These are phyloP conservation scores for Alcis repandata DNA, from an alignment of 2,888 invertebrate genomes.

Conservation along the genomic window DNA sequence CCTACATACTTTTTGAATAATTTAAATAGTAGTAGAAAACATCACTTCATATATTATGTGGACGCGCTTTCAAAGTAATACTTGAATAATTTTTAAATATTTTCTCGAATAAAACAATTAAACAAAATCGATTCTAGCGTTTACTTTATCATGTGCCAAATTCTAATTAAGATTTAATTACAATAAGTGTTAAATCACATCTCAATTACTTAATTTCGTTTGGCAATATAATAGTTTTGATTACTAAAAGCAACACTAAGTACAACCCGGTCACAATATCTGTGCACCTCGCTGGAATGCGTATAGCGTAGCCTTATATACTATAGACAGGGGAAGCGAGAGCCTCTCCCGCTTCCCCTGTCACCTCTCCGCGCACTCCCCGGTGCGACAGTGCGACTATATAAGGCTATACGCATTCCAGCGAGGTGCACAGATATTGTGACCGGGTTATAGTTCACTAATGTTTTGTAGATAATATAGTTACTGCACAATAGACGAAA, in stretches of 20 bases:
- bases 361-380: no score
- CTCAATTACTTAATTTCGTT: slow-evolving; percentile 25
- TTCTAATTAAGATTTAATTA: slow-evolving; percentile 17
- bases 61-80: slow-evolving; percentile 13
- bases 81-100: slow-evolving; percentile 1
- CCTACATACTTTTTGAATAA: neutral
- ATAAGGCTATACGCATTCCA: no score
- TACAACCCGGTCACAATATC: no score
- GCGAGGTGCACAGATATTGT: no score
- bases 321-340: no score
- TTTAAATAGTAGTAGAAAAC: neutral
- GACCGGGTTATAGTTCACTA: no score
- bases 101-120: slow-evolving; percentile 8
- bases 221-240: slow-evolving; percentile 26
- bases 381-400: no score
- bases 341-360: no score
- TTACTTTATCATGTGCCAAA: slow-evolving; percentile 10
- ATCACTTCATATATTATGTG: neutral
- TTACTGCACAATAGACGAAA: slow-evolving; percentile 10
- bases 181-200: slow-evolving; percentile 24
- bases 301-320: no score
- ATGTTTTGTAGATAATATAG: no score
- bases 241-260: slow-evolving; percentile 28
- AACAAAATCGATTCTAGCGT: neutral
- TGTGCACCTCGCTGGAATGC: no score